Evolutionary conservation across 2,888 invertebrate species (phyloP).

Genomic region (Spilarctia lutea): DNA sequence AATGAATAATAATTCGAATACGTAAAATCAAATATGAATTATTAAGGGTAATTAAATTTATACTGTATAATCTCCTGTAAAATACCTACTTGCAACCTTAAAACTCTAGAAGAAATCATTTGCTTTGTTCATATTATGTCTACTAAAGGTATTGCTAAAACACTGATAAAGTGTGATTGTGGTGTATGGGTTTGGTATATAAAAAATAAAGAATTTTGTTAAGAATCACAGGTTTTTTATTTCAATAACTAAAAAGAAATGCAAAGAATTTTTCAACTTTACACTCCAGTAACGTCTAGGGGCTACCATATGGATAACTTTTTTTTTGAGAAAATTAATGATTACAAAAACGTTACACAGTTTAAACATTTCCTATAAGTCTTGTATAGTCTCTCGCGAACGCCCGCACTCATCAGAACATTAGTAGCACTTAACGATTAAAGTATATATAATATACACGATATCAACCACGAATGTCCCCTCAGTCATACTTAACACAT

Average conservation of each 20-base stretch:
- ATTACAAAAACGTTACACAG: slow-evolving; percentile 85
- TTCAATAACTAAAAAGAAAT: slow-evolving; percentile 85
- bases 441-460: slow-evolving; percentile 73
- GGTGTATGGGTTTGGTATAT: background rate
- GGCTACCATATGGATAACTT: slow-evolving; percentile 82
- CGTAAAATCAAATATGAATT: too few relatives aligned
- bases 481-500: slow-evolving; percentile 70
- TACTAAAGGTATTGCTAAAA: background rate
- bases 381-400: slow-evolving; percentile 81
- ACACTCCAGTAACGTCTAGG: slow-evolving; percentile 83
- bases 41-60: background rate
- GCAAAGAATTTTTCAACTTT: slow-evolving; percentile 82
- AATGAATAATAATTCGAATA: too few relatives aligned
- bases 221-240: slow-evolving; percentile 86
- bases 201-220: slow-evolving; percentile 62
- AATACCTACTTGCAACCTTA: background rate
- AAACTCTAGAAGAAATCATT: background rate
- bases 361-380: slow-evolving; percentile 85
- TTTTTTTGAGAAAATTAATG: slow-evolving; percentile 79
- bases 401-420: slow-evolving; percentile 76
- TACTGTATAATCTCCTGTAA: background rate
- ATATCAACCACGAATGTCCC: slow-evolving; percentile 59
- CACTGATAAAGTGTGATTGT: background rate
- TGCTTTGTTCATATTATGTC: background rate
- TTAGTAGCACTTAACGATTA: slow-evolving; percentile 80